Evolutionary conservation across 2,113 vertebrate genomes (phyloP).

Genomic region (Coptodon rendalli): DNA sequence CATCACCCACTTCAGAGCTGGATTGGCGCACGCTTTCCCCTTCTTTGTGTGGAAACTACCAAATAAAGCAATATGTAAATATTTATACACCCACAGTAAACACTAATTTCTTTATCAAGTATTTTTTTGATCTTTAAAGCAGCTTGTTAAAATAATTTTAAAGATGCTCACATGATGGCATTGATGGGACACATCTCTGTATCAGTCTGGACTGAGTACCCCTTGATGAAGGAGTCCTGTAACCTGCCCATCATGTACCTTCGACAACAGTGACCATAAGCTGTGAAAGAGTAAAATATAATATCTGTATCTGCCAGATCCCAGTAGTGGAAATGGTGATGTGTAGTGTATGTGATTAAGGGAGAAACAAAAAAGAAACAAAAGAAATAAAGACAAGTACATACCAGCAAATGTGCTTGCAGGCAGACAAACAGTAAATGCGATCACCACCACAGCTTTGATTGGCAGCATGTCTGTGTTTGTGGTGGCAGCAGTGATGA

Average conservation of each 20-base stretch:
- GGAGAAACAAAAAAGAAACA: not conserved
- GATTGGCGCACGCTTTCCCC: constrained; percentile 43
- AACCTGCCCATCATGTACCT: constrained; percentile 11
- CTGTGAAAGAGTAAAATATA: not conserved
- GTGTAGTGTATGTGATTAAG: not conserved
- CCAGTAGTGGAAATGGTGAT: not conserved
- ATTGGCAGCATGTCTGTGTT: constrained; percentile 47
- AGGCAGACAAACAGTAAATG: constrained; percentile 12
- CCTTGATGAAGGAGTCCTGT: not conserved
- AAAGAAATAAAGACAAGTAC: not conserved
- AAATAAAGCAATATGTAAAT: not conserved
- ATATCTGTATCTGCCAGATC: not conserved
- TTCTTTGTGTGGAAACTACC: constrained; percentile 48
- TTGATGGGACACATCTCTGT: constrained; percentile 36
- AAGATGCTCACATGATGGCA: constrained; percentile 56
- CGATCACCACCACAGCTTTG: constrained; percentile 31
- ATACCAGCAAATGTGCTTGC: constrained; percentile 30
- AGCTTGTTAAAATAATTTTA: not conserved
- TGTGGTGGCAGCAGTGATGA: not conserved
- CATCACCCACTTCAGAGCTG: constrained; percentile 51
- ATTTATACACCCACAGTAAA: not conserved
- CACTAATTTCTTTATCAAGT: not conserved
- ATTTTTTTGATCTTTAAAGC: not conserved
- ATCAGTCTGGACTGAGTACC: constrained; percentile 50
- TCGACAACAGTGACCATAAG: constrained; percentile 19